Conservation (phyloP, 2,888 invertebrate genomes). For the Lymantria monacha region DNA sequence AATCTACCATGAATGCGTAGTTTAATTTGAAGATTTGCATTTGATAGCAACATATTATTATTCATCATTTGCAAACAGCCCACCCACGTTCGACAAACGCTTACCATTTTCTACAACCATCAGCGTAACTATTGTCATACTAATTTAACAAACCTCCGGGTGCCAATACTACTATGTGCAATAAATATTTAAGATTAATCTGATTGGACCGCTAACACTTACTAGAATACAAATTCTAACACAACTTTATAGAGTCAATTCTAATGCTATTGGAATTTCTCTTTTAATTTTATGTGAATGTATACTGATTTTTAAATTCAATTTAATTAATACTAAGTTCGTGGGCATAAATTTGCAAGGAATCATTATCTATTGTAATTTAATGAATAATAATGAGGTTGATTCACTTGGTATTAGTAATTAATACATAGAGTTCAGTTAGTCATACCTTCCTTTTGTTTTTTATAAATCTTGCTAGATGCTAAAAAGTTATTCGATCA, state of each 20-base stretch:
- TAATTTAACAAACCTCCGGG: slow-evolving; percentile 69
- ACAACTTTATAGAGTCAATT: slow-evolving; percentile 33
- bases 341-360: slow-evolving; percentile 15
- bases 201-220: slow-evolving; percentile 64
- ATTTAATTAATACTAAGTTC: slow-evolving; percentile 22
- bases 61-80: slow-evolving; percentile 67
- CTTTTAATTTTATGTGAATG: slow-evolving; percentile 31
- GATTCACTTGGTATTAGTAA: slow-evolving; percentile 2
- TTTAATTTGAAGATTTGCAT: slow-evolving; percentile 13
- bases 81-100: slow-evolving; percentile 73
- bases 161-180: slow-evolving; percentile 74
- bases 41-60: slow-evolving; percentile 54
- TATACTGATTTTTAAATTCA: slow-evolving; percentile 27
- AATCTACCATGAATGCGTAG: too few relatives aligned
- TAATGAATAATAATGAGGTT: slow-evolving; percentile 8
- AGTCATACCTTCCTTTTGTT: not conserved
- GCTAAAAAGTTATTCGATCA: not conserved
- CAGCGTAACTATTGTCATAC: slow-evolving; percentile 75
- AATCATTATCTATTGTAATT: slow-evolving; percentile 16
- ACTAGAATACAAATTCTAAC: slow-evolving; percentile 71
- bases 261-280: slow-evolving; percentile 43
- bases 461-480: not conserved
- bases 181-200: slow-evolving; percentile 82
- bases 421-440: slow-evolving; percentile 2
- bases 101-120: slow-evolving; percentile 74